These are phyloP conservation scores for Delphinapterus leucas DNA, from an alignment of 2,113 vertebrate species.

Conservation along the genomic window DNA sequence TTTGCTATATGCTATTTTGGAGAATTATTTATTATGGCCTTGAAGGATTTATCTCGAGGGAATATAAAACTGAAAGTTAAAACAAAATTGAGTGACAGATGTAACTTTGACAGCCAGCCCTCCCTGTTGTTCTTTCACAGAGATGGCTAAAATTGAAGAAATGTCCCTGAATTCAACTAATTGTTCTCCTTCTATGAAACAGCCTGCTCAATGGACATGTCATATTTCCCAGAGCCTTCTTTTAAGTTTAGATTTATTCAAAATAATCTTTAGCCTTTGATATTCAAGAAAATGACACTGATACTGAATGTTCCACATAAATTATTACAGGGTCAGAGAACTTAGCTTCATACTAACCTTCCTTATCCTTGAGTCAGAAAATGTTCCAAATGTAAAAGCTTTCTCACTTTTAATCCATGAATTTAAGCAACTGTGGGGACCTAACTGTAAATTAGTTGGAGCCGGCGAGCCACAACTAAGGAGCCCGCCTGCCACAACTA, in stretches of 20 bases:
- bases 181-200: conserved; percentile 7
- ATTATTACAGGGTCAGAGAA: conserved; percentile 74
- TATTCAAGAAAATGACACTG: conserved; percentile 75
- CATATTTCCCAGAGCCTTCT: conserved; percentile 63
- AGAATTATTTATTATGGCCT: conserved; percentile 30
- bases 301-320: conserved; percentile 62
- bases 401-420: conserved; percentile 71
- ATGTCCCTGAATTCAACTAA: conserved; percentile 6
- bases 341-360: conserved; percentile 60
- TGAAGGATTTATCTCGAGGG: conserved; percentile 23
- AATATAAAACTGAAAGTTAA: conserved; percentile 35
- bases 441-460: conserved; percentile 74
- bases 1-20: not conserved
- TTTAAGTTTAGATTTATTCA: conserved; percentile 78
- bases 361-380: conserved; percentile 81
- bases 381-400: conserved; percentile 75
- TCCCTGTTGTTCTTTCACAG: not conserved
- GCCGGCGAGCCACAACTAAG: no score
- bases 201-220: conserved; percentile 42
- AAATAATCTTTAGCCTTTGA: conserved; percentile 80
- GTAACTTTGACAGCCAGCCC: not conserved
- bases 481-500: no score
- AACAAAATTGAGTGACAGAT: not conserved
- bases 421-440: conserved; percentile 75
- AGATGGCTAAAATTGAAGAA: conserved; percentile 19